Base-by-base conservation (phyloP, 2,888 invertebrate genomes). In the Phlogophora meticulosa region DNA sequence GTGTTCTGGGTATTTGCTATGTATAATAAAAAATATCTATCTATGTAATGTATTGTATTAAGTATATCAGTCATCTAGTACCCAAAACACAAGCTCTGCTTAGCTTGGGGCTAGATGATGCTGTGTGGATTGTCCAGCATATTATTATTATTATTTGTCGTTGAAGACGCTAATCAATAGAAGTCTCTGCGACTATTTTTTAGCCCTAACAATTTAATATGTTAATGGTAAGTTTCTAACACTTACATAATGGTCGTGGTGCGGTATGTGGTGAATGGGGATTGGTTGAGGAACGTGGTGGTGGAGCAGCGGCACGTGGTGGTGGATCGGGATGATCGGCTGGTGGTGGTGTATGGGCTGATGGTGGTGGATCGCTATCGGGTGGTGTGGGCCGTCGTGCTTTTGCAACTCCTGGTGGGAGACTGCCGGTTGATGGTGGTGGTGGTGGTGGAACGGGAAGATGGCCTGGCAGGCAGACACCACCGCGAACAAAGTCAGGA, bases 231-330 rank as follows among this genome's bases (percentile, higher is more conserved):
- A 15, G 28, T 4, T 24, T 20, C 28, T 32, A 1, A n/a, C 22
- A 93, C 95, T 94, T 64, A 95, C 95, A 81, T 94, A 93, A 81
- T 94, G 94, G 56, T 95, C 94, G 82, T 92, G 87, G 74, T 91
- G 90, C 13, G 89, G 85, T 36, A 88, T 78, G 45, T 88, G 88
- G 46, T 80, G 87, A 72, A 64, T 81, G 11, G 71, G 86, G 15
- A 82, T 78, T 55, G 84, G 89, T 53, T 86, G 76, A n/a, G 89
- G 90, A 15, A 88, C 70, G 43, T 88, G 86, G 52, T 87, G 90
- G 43, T 92, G 91, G 55, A 91, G 88, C 7, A 90, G 74, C 5
- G 91, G 90, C 7, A 87, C 80, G 36, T 87, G 91, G 66, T 91
- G 91, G 70, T 88, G 89, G 5, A 89, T 75, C 0, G 89, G 91